Percentiles rank a stretch among this genome's conserved stretches.
Conservation (phyloP, 2,888 invertebrate genomes). For the Acronicta psi region DNA sequence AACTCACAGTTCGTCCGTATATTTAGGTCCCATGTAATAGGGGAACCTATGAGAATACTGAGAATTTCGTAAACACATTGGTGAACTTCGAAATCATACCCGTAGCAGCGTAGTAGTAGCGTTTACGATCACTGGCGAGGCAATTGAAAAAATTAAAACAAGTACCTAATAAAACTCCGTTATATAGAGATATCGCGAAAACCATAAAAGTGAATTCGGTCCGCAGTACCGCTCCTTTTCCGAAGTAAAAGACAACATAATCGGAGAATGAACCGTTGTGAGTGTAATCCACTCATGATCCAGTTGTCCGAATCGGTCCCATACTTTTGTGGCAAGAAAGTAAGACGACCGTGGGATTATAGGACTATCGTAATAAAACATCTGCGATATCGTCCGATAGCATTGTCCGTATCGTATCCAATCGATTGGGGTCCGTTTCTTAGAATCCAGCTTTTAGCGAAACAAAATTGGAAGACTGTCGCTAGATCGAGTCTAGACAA, state of each 20-base stretch:
- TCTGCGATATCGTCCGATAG: conserved; percentile 60
- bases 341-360: conserved; percentile 77
- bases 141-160: no score
- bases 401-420: conserved; percentile 53
- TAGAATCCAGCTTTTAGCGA: conserved; percentile 40
- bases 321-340: conserved; percentile 70
- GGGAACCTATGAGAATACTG: no score
- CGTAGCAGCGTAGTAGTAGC: no score
- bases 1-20: no score
- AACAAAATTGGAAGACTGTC: conserved; percentile 52
- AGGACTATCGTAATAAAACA: conserved; percentile 70
- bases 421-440: conserved; percentile 50
- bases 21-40: no score
- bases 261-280: conserved; percentile 71
- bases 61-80: no score
- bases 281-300: conserved; percentile 65
- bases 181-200: conserved; percentile 47
- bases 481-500: conserved; percentile 56
- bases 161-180: conserved; percentile 54
- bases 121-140: no score
- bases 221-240: conserved; percentile 55
- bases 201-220: conserved; percentile 53
- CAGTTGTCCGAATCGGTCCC: conserved; percentile 71
- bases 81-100: no score
- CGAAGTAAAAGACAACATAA: conserved; percentile 55